Conservation (phyloP, 2,888 invertebrate species). For the Aquatica leii region DNA sequence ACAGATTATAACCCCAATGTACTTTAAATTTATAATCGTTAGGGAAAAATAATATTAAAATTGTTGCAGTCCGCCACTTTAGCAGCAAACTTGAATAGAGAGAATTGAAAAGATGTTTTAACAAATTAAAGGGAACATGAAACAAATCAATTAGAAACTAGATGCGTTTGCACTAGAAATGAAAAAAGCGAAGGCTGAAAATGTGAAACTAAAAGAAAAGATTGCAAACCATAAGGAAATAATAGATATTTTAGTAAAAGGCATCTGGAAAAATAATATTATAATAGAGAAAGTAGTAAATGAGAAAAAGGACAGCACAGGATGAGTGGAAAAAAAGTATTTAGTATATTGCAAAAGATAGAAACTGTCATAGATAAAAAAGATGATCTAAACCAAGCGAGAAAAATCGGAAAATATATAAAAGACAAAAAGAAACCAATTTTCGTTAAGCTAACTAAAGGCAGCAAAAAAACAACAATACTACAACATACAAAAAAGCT, state of each 20-base stretch:
- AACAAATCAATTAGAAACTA: too few species aligned
- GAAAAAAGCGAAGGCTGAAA: neutral
- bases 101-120: neutral
- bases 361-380: conserved; percentile 13
- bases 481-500: too few species aligned
- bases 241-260: conserved; percentile 5
- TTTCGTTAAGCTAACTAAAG: conserved; percentile 17
- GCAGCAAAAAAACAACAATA: too few species aligned
- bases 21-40: too few species aligned
- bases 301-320: conserved; percentile 4
- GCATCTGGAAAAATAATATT: conserved; percentile 5
- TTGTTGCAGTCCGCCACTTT: too few species aligned
- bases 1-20: too few species aligned
- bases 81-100: neutral
- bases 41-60: too few species aligned
- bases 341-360: conserved; percentile 4
- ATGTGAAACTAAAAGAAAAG: conserved; percentile 5
- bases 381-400: conserved; percentile 16
- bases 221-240: neutral
- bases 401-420: conserved; percentile 18
- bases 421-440: conserved; percentile 19
- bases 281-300: conserved; percentile 4
- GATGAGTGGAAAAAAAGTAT: conserved; percentile 4
- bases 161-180: too few species aligned
- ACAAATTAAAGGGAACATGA: conserved; percentile 5